Evolutionary conservation across 2,797 vertebrate species (phyloP).

Genomic region (Cossypha heuglini): DNA sequence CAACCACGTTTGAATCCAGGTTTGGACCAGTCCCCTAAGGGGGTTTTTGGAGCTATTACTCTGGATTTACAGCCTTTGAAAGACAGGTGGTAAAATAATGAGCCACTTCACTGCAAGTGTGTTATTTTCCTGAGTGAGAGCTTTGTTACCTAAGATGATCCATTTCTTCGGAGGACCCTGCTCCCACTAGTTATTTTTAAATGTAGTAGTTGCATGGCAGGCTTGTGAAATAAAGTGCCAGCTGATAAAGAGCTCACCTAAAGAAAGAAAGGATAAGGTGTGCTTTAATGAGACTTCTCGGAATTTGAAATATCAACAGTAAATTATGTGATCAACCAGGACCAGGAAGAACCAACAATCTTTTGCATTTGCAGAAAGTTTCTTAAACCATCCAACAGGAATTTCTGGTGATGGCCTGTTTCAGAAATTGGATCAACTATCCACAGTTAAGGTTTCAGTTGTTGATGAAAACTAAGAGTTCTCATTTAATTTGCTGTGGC

Average conservation of each 20-base stretch:
- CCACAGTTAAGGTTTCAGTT: neutral
- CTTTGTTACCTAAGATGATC: slow-evolving; percentile 66
- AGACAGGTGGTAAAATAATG: slow-evolving; percentile 31
- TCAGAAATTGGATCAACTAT: neutral
- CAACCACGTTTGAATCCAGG: neutral
- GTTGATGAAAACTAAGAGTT: neutral
- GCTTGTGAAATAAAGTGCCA: slow-evolving; percentile 45
- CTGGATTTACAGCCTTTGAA: neutral
- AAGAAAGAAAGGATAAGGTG: slow-evolving; percentile 12
- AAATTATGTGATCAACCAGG: neutral
- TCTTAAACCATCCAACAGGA: neutral
- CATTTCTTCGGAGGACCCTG: slow-evolving; percentile 49
- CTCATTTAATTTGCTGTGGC: neutral
- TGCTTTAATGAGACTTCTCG: slow-evolving; percentile 27
- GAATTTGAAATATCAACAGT: neutral
- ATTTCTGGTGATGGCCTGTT: neutral
- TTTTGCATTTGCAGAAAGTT: neutral
- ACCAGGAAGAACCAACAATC: neutral
- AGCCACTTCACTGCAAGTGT: slow-evolving; percentile 22
- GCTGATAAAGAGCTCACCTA: slow-evolving; percentile 27
- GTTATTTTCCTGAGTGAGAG: slow-evolving; percentile 50
- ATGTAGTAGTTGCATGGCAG: slow-evolving; percentile 57
- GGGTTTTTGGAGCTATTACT: neutral
- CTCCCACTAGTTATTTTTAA: slow-evolving; percentile 68
- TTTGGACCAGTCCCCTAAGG: neutral